Evolutionary conservation across 2,888 invertebrate genomes (phyloP).

Genomic region (Torymus tubicola): DNA sequence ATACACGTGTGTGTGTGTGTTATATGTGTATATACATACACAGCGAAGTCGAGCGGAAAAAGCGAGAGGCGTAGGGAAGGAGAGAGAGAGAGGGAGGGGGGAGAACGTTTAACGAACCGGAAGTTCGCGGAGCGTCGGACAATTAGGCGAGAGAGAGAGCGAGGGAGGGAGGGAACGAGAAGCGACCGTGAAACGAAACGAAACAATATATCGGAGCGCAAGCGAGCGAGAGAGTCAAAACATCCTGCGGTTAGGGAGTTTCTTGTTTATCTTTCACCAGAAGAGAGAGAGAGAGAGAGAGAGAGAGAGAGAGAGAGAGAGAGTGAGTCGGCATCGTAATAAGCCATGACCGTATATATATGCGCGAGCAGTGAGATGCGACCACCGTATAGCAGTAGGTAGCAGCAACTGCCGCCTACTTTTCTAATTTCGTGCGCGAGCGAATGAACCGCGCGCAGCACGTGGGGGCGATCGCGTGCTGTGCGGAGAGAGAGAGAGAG

Average conservation of each 20-base stretch:
- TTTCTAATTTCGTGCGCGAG: conserved; percentile 31
- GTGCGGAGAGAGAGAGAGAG: too few species aligned
- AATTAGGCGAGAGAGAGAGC: conserved; percentile 9
- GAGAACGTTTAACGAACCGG: conserved; percentile 55
- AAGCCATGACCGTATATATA: conserved; percentile 11
- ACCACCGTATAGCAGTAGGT: neutral
- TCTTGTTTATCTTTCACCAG: conserved; percentile 50
- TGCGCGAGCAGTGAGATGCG: conserved; percentile 34
- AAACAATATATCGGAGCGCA: conserved; percentile 50
- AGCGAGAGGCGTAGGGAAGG: conserved; percentile 17
- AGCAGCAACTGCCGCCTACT: conserved; percentile 11
- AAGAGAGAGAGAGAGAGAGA: conserved; percentile 1
- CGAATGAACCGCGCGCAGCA: too few species aligned
- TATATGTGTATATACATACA: too few species aligned
- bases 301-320: neutral
- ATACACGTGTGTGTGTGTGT: too few species aligned
- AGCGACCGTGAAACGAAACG: conserved; percentile 50
- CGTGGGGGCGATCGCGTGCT: too few species aligned
- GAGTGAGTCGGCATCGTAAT: conserved; percentile 22
- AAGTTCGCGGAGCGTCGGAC: conserved; percentile 48
- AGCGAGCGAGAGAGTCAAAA: conserved; percentile 47
- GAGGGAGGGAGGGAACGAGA: neutral
- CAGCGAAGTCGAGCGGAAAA: conserved; percentile 47
- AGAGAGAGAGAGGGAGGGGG: conserved; percentile 7
- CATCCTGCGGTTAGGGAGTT: conserved; percentile 47